Evolutionary conservation across 2,797 vertebrate genomes (phyloP).

Genomic region (Naso thynnoides): DNA sequence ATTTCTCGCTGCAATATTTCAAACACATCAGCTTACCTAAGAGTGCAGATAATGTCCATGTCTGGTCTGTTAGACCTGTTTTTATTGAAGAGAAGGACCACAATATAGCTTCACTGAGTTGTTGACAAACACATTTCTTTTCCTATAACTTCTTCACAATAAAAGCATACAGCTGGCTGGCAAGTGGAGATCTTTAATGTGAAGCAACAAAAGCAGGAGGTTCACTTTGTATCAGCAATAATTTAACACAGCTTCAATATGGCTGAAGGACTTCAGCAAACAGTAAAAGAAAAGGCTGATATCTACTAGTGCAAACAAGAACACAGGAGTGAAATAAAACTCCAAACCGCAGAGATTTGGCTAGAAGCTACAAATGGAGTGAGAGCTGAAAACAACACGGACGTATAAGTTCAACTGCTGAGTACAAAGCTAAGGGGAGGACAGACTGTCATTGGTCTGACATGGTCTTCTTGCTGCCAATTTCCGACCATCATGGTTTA

Average conservation of each 20-base stretch:
- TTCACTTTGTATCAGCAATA: no score
- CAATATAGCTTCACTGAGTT: no score
- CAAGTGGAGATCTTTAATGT: no score
- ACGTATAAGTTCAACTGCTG: neutral
- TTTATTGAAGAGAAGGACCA: neutral
- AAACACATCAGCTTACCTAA: neutral
- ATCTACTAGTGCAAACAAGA: neutral
- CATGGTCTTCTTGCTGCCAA: neutral
- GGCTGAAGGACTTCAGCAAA: neutral
- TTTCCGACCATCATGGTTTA: no score
- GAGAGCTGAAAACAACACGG: neutral
- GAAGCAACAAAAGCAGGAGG: no score
- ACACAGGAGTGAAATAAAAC: neutral
- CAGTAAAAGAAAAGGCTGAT: no score
- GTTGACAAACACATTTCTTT: no score
- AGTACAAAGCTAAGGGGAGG: neutral
- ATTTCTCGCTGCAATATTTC: constrained; percentile 1
- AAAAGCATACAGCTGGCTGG: no score
- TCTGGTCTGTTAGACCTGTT: neutral
- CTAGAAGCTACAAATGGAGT: no score
- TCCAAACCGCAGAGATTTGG: neutral
- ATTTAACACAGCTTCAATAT: no score
- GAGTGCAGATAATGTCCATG: neutral
- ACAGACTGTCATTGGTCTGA: neutral
- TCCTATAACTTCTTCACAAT: no score